Conservation (phyloP, 2,888 invertebrate genomes). For the Zootermopsis nevadensis region DNA sequence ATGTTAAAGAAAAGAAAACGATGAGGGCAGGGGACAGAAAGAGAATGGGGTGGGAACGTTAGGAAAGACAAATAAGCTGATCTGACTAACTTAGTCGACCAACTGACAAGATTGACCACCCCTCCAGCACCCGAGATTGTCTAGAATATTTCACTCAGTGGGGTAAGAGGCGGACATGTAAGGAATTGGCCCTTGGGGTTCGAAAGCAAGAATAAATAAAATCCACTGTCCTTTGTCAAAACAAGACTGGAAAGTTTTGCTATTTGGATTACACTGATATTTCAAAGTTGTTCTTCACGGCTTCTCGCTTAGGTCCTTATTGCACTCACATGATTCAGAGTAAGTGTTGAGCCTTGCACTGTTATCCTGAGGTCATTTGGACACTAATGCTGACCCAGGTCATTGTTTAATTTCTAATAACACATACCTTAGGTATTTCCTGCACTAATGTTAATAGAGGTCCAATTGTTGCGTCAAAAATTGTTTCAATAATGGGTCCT, state of each 20-base stretch:
- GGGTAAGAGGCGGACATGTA: background rate
- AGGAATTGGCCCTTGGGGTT: background rate
- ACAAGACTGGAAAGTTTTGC: background rate
- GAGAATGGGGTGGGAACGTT: background rate
- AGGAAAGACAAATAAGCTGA: constrained; percentile 30
- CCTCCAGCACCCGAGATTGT: background rate
- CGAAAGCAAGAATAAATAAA: background rate
- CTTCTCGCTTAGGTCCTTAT: too few relatives aligned
- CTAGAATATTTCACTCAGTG: constrained; percentile 9
- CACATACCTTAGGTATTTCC: too few relatives aligned
- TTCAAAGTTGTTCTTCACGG: too few relatives aligned
- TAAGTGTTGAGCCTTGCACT: too few relatives aligned
- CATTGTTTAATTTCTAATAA: too few relatives aligned
- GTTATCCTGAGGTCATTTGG: too few relatives aligned
- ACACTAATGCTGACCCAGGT: too few relatives aligned
- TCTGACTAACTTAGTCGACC: constrained; percentile 24
- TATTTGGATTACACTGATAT: background rate
- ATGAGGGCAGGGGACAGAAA: background rate
- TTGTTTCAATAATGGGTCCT: too few relatives aligned
- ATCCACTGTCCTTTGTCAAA: background rate
- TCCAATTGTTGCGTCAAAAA: too few relatives aligned
- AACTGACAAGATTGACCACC: background rate
- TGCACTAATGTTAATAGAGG: too few relatives aligned
- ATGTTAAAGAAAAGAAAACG: background rate
- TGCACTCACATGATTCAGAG: too few relatives aligned